Conservation (phyloP, 2,888 invertebrate genomes). For the Polymixis flavicincta region DNA sequence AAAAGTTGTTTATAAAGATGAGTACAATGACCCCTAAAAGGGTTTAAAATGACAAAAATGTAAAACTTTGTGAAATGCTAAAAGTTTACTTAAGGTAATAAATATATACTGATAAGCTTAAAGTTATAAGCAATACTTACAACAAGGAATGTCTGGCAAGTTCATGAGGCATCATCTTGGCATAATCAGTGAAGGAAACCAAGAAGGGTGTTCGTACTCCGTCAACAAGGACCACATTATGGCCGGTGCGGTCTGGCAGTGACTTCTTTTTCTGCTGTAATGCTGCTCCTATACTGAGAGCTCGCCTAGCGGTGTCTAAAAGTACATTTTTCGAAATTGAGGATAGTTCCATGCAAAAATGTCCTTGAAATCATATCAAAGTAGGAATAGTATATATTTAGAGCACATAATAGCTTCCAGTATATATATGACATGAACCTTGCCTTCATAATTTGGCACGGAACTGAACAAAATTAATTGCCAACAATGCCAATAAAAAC, state of each 20-base stretch:
- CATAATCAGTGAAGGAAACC: slow-evolving; percentile 97
- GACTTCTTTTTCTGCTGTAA: slow-evolving; percentile 89
- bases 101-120: neutral
- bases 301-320: slow-evolving; percentile 86
- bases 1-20: too few species aligned
- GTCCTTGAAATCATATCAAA: slow-evolving; percentile 16
- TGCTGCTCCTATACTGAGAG: slow-evolving; percentile 88
- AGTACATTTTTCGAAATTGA: slow-evolving; percentile 33
- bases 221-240: slow-evolving; percentile 98
- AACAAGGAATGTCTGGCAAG: slow-evolving; percentile 96
- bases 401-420: slow-evolving; percentile 40
- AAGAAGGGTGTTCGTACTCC: slow-evolving; percentile 99
- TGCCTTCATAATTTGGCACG: slow-evolving; percentile 69
- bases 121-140: slow-evolving; percentile 89
- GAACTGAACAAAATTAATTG: slow-evolving; percentile 67
- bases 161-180: slow-evolving; percentile 98
- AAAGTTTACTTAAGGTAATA: neutral
- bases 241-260: slow-evolving; percentile 91
- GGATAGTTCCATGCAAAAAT: neutral
- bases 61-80: neutral
- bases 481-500: slow-evolving; percentile 76
- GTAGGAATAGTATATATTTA: slow-evolving; percentile 16
- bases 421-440: slow-evolving; percentile 50
- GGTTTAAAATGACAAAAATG: too few species aligned
- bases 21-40: too few species aligned